Evolutionary conservation across 1,140 invertebrate species (phyloP).

Genomic region (Chironomus tepperi): DNA sequence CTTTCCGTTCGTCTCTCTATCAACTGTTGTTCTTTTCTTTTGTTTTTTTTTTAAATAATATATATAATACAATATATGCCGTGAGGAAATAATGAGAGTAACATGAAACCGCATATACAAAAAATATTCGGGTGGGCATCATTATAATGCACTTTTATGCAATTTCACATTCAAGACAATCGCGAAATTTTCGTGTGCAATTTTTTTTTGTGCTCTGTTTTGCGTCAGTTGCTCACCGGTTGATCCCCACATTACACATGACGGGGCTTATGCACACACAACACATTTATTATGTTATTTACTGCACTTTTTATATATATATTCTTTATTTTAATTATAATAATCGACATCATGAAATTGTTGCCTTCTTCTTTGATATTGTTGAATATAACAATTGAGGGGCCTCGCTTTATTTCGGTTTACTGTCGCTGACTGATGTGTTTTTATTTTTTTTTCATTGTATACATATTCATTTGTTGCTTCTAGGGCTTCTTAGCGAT

Average conservation of each 20-base stretch:
- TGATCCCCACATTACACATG: not conserved
- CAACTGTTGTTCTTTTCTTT: not conserved
- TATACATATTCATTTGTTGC: not conserved
- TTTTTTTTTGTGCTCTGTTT: not conserved
- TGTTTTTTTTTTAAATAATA: too few species aligned
- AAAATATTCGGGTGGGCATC: not conserved
- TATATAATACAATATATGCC: not conserved
- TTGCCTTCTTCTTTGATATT: not conserved
- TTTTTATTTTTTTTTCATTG: not conserved
- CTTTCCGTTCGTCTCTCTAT: not conserved
- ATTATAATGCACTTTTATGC: not conserved
- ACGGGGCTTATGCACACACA: not conserved
- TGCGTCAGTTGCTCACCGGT: not conserved
- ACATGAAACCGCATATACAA: not conserved
- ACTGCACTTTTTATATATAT: not conserved
- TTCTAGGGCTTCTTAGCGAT: slow-evolving; percentile 1
- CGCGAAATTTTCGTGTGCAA: not conserved
- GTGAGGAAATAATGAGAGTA: slow-evolving; percentile 2
- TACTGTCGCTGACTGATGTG: not conserved
- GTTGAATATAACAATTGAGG: not conserved
- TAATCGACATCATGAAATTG: not conserved
- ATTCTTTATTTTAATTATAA: not conserved
- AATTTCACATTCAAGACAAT: not conserved
- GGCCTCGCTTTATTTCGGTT: not conserved
- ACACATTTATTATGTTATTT: slow-evolving; percentile 4